These are phyloP conservation scores for Spodoptera picta DNA, from an alignment of 2,888 invertebrate species.

Conservation along the genomic window DNA sequence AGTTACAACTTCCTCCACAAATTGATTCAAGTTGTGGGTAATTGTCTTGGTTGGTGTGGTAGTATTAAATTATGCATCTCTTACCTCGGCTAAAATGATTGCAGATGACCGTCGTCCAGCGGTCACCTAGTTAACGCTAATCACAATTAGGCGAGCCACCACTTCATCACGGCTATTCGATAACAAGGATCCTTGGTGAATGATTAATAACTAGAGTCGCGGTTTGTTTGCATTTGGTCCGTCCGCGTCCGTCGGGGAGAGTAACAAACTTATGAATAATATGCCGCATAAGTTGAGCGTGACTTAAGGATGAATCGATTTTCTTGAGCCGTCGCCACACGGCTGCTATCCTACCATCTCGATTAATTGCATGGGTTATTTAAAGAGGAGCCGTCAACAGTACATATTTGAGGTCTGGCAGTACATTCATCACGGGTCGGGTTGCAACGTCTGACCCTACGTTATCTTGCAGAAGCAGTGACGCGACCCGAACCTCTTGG, in stretches of 20 bases:
- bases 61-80: constrained; percentile 19
- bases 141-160: constrained; percentile 81
- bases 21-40: constrained; percentile 5
- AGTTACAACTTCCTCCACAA: constrained; percentile 17
- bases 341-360: constrained; percentile 62
- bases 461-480: constrained; percentile 85
- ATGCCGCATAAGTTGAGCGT: constrained; percentile 72
- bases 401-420: constrained; percentile 85
- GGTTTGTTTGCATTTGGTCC: constrained; percentile 82
- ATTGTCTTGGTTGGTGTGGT: neutral
- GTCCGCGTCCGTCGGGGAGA: constrained; percentile 73
- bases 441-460: constrained; percentile 85
- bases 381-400: constrained; percentile 80
- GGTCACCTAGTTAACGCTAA: constrained; percentile 76
- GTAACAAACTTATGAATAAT: constrained; percentile 86
- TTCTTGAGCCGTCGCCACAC: constrained; percentile 69
- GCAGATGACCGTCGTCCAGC: constrained; percentile 71
- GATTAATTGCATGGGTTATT: constrained; percentile 82
- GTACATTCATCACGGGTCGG: constrained; percentile 84
- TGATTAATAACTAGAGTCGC: constrained; percentile 82
- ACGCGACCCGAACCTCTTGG: constrained; percentile 75
- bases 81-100: constrained; percentile 53
- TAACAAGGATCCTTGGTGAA: constrained; percentile 78
- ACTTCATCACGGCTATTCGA: constrained; percentile 84
- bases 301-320: constrained; percentile 76